phyloP scores from a whole-genome alignment of 2,113 vertebrate genomes.

The Stegostoma tigrinum region DNA sequence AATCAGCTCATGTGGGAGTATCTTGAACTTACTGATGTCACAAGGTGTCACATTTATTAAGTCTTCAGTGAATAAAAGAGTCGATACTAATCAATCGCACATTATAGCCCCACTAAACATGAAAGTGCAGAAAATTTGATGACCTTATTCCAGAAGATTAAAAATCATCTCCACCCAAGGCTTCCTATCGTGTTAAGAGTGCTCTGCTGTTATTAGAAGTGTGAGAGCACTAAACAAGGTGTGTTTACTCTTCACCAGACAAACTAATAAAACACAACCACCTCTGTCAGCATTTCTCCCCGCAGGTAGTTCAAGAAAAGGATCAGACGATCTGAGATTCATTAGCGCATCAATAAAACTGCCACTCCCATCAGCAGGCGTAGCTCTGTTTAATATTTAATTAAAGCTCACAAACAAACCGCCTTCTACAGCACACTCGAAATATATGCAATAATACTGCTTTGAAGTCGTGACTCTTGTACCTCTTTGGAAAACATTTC shows the following conservation, averaged over 20 bases:
- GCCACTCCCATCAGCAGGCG: not conserved
- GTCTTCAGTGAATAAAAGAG: not conserved
- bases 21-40: not conserved
- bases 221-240: not conserved
- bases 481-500: constrained; percentile 15
- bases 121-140: not conserved
- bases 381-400: constrained; percentile 29
- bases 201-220: not conserved
- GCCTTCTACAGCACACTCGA: not conserved
- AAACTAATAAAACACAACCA: not conserved
- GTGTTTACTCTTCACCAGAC: not conserved
- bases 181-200: not conserved
- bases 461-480: constrained; percentile 15
- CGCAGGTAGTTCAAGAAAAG: constrained; percentile 25
- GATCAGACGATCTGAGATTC: constrained; percentile 11
- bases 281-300: not conserved
- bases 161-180: not conserved
- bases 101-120: not conserved
- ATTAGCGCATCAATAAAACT: constrained; percentile 16
- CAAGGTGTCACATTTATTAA: not conserved
- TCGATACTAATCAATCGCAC: not conserved
- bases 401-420: not conserved
- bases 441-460: not conserved
- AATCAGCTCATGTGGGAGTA: not conserved
- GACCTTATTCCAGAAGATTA: not conserved